Percentiles rank a stretch among this genome's conserved stretches.
phyloP scores from a whole-genome alignment of 2,113 vertebrate genomes.

The Garra rufa region DNA sequence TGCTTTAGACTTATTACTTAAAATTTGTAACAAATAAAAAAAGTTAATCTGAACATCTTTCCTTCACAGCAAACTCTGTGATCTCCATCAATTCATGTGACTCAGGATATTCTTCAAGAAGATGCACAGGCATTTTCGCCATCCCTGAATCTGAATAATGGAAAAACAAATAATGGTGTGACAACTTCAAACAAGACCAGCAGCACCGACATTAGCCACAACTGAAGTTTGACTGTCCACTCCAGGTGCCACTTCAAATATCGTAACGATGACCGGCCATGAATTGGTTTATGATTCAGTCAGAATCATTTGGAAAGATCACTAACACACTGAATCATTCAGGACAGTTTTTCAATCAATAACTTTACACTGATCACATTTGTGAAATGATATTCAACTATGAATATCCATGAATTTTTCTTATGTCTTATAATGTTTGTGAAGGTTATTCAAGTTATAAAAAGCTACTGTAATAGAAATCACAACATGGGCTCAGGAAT shows the following conservation, averaged over 20 bases:
- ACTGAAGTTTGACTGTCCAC: neutral
- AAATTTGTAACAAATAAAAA: neutral
- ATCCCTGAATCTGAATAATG: neutral
- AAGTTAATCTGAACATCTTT: neutral
- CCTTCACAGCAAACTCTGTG: neutral
- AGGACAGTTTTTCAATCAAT: neutral
- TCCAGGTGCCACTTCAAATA: neutral
- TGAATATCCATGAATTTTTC: no score
- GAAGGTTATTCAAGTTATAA: no score
- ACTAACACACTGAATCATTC: neutral
- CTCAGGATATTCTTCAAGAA: neutral
- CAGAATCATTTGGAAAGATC: neutral
- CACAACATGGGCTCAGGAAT: no score
- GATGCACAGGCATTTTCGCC: neutral
- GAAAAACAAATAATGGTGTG: no score
- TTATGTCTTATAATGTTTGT: no score
- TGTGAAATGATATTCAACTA: neutral
- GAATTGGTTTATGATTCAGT: neutral
- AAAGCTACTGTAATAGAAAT: no score
- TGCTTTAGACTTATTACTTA: neutral
- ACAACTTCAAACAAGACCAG: neutral
- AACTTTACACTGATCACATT: no score
- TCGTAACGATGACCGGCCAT: neutral
- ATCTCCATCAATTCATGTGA: neutral
- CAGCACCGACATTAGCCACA: neutral